Conservation (phyloP, 1,140 invertebrate genomes). For the Drosophila santomea region DNA sequence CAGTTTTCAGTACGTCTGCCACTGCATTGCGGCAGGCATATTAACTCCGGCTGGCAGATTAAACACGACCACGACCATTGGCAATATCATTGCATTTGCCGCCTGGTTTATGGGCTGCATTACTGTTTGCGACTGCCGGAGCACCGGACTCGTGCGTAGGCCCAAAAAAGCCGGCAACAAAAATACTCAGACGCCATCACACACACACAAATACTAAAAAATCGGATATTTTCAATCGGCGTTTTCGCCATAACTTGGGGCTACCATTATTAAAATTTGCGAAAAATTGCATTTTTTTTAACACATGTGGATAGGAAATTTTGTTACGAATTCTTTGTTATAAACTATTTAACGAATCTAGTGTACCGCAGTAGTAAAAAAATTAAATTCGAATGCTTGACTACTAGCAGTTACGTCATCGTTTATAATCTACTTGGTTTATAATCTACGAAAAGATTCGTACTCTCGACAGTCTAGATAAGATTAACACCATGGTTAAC, state of each 20-base stretch:
- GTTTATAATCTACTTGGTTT: constrained; percentile 4
- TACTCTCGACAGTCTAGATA: constrained; percentile 7
- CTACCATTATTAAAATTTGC: no score
- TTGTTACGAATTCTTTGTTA: no score
- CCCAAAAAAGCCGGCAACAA: constrained; percentile 30
- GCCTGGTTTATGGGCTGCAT: constrained; percentile 67
- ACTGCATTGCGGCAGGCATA: constrained; percentile 54
- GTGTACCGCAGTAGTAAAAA: not conserved
- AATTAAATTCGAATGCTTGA: not conserved
- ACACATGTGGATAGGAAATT: no score
- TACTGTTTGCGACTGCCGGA: constrained; percentile 30
- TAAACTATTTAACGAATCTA: no score
- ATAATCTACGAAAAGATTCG: not conserved
- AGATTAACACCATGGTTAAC: constrained; percentile 31
- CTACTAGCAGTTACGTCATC: constrained; percentile 9
- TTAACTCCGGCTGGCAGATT: constrained; percentile 60
- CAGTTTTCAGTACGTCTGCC: constrained; percentile 20
- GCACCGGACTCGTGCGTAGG: constrained; percentile 42
- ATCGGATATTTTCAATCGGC: no score
- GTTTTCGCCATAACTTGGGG: no score
- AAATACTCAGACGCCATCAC: constrained; percentile 14
- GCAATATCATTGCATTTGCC: constrained; percentile 65
- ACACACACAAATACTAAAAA: no score
- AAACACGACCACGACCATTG: constrained; percentile 47
- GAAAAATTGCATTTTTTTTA: no score